Evolutionary conservation across 1,140 invertebrate species (phyloP).

Genomic region (Drosophila athabasca): DNA sequence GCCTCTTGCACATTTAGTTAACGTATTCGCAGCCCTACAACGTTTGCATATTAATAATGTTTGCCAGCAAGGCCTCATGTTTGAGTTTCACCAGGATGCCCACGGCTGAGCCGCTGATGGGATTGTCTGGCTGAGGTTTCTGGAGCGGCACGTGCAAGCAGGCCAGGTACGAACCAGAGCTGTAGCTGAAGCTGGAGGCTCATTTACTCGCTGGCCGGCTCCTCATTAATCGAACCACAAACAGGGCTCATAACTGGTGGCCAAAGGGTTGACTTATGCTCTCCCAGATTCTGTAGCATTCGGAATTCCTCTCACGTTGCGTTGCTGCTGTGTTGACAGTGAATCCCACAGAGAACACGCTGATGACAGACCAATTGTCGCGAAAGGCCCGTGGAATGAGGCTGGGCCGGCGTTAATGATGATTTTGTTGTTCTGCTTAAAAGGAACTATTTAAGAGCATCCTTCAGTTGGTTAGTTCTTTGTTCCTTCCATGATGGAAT

Average conservation of each 20-base stretch:
- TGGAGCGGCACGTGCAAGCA: slow-evolving; percentile 47
- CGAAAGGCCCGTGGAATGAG: not conserved
- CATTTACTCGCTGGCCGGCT: slow-evolving; percentile 45
- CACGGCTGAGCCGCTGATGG: not conserved
- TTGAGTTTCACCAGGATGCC: slow-evolving; percentile 18
- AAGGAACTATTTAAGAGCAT: not conserved
- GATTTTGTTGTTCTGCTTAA: slow-evolving; percentile 3
- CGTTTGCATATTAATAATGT: slow-evolving; percentile 73
- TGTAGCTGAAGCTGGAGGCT: slow-evolving; percentile 22
- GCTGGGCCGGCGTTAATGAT: not conserved
- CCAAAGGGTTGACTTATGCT: slow-evolving; percentile 40
- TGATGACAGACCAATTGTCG: slow-evolving; percentile 48
- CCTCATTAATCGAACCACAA: slow-evolving; percentile 63
- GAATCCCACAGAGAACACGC: slow-evolving; percentile 23
- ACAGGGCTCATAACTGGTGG: slow-evolving; percentile 28
- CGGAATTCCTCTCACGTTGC: slow-evolving; percentile 48
- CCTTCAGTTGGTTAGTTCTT: no score
- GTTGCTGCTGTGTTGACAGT: slow-evolving; percentile 22
- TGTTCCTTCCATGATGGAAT: not conserved
- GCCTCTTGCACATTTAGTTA: slow-evolving; percentile 56
- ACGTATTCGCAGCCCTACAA: slow-evolving; percentile 56
- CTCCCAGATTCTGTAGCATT: not conserved
- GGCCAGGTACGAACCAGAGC: slow-evolving; percentile 15
- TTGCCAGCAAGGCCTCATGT: slow-evolving; percentile 43
- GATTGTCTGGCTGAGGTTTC: slow-evolving; percentile 12